Percentiles rank a stretch among this genome's conserved stretches.
phyloP scores from a whole-genome alignment of 2,113 vertebrate species.

The Calypte anna region DNA sequence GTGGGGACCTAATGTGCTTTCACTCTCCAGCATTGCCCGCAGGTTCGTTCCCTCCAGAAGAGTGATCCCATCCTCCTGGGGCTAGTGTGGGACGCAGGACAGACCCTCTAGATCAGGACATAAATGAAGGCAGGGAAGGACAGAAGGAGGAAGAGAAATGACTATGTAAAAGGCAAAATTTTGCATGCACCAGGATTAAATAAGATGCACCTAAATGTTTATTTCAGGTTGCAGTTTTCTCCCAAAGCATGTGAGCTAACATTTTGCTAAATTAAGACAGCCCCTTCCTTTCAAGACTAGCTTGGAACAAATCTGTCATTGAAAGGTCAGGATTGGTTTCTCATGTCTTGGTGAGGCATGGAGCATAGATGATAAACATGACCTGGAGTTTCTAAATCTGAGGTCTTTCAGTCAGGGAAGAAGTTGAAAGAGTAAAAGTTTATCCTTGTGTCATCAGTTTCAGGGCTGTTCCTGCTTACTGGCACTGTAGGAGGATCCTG shows the following conservation, averaged over 20 bases:
- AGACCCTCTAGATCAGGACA: not conserved
- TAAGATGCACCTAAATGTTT: not conserved
- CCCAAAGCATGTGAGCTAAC: not conserved
- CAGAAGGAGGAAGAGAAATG: not conserved
- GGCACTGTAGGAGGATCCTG: not conserved
- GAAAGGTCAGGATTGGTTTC: not conserved
- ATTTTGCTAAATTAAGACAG: not conserved
- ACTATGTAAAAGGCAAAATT: not conserved
- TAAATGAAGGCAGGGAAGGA: not conserved
- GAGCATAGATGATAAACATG: fast-evolving
- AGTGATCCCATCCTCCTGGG: not conserved
- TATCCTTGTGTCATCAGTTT: not conserved
- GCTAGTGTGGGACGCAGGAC: not conserved
- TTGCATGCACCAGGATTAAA: not conserved
- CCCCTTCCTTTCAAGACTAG: not conserved
- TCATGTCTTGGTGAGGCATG: not conserved
- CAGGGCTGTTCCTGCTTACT: not conserved
- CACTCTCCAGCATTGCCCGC: not conserved
- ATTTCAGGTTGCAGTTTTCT: not conserved
- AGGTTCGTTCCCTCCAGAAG: not conserved
- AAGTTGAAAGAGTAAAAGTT: not conserved
- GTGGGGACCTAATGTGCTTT: not conserved
- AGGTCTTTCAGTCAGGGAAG: not conserved
- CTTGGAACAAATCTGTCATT: not conserved
- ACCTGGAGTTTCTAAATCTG: not conserved